These are phyloP conservation scores for Pseudomyrmex pallidus DNA, from an alignment of 1,140 invertebrate species.

Conservation along the genomic window DNA sequence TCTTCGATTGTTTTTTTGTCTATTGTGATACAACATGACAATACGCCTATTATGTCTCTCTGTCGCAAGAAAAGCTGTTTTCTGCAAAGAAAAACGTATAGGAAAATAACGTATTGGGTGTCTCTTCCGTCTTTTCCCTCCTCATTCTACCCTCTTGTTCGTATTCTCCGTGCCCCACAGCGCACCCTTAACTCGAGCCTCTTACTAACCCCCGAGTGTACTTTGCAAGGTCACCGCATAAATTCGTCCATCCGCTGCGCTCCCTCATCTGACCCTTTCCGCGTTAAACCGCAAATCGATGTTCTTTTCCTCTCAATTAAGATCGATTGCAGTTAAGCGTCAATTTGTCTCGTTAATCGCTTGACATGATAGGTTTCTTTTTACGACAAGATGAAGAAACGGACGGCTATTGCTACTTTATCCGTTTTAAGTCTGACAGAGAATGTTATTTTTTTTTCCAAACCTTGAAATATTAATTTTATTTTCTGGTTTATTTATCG, in stretches of 20 bases:
- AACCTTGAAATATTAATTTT: too few species aligned
- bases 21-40: too few species aligned
- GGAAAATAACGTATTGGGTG: conserved; percentile 72
- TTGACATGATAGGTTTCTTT: conserved; percentile 31
- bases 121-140: conserved; percentile 79
- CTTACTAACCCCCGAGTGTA: conserved; percentile 65
- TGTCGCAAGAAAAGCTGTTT: conserved; percentile 53
- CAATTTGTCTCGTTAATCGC: conserved; percentile 33
- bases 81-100: conserved; percentile 68
- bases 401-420: too few species aligned
- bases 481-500: too few species aligned
- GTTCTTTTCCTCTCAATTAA: conserved; percentile 58
- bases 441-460: too few species aligned
- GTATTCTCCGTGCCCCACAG: conserved; percentile 60
- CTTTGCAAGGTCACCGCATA: conserved; percentile 47
- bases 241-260: conserved; percentile 62
- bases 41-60: not conserved
- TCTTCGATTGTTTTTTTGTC: too few species aligned
- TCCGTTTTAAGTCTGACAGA: not conserved
- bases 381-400: not conserved
- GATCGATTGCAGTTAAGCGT: conserved; percentile 44
- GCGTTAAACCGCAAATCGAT: conserved; percentile 57
- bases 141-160: conserved; percentile 68
- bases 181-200: conserved; percentile 71
- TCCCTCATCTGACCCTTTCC: conserved; percentile 36